Base-by-base conservation (phyloP, 2,113 vertebrate genomes). In the Pipra filicauda region DNA sequence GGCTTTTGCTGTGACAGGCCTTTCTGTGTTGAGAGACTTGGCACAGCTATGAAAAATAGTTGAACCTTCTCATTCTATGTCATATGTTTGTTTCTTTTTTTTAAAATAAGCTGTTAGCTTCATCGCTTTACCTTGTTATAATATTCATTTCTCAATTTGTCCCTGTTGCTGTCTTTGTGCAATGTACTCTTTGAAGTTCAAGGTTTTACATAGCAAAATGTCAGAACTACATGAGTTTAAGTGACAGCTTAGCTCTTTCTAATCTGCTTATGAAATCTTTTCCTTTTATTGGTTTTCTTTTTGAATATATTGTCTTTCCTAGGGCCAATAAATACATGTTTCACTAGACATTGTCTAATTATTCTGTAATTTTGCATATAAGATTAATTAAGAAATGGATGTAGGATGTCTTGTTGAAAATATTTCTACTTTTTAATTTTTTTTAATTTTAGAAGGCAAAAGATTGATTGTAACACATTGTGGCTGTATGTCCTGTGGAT, bases 101-200 rank as follows among this genome's bases (percentile, higher is more conserved):
- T 6, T 37, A 37, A 65, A 88, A 71, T 11, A 75, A 85, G 22
- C 54, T 39, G n/a, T 91, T 85, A 62, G 17, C 27, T 88, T 69
- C 10, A 66, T 91, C 92, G 33, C 82, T 82, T 95, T 88, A 67
- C 58, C 23, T 59, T 73, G 31, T 86, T 96, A 57, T 37, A 75
- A 76, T 88, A 80, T n/a, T 83, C 0, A 76, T 89, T 88, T 81
- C 49, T 90, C 76, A 81, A 3, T 96, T 96, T 95, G 73, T 86
- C 27, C 44, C 39, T 83, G 15, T 66, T 89, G 52, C 55, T 83
- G 59, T 74, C 81, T 97, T 94, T 94, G 57, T 91, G 49, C 48
- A 70, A 16, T 16, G 43, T 65, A 57, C 13, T 86, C 80, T 95
- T 90, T 88, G 92, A 96, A 95, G 88, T 86, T 96, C 82, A 76